These are phyloP conservation scores for Herpetotheres cachinnans DNA, from an alignment of 2,113 vertebrate species.

Conservation along the genomic window DNA sequence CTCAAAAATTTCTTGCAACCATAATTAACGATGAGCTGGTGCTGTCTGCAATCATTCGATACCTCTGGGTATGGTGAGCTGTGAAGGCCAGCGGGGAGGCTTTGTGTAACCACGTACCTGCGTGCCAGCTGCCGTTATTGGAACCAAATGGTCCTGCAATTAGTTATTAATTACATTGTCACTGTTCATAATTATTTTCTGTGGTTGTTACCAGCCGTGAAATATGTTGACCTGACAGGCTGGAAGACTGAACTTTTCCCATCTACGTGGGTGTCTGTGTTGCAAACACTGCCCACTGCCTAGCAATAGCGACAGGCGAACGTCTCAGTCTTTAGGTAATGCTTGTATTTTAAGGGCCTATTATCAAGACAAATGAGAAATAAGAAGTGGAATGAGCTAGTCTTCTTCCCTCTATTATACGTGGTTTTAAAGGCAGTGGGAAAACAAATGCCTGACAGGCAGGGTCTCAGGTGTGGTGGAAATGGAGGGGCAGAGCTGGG, in stretches of 20 bases:
- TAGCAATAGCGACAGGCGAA: background rate
- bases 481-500: background rate
- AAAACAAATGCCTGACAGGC: background rate
- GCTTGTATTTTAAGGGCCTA: background rate
- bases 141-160: background rate
- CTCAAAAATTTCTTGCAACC: background rate
- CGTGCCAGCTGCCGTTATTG: background rate
- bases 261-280: accelerated
- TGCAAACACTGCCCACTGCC: background rate
- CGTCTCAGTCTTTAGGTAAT: background rate
- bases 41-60: background rate
- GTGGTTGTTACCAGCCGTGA: background rate
- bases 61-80: background rate
- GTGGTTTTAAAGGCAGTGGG: background rate
- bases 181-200: background rate
- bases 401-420: background rate
- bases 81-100: background rate
- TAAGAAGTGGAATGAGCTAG: background rate
- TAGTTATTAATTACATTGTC: background rate
- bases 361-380: background rate
- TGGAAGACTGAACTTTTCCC: background rate
- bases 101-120: background rate
- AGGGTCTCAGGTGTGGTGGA: background rate
- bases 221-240: background rate
- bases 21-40: background rate